phyloP scores from a whole-genome alignment of 1,140 invertebrate species.

The Octopus bimaculoides region DNA sequence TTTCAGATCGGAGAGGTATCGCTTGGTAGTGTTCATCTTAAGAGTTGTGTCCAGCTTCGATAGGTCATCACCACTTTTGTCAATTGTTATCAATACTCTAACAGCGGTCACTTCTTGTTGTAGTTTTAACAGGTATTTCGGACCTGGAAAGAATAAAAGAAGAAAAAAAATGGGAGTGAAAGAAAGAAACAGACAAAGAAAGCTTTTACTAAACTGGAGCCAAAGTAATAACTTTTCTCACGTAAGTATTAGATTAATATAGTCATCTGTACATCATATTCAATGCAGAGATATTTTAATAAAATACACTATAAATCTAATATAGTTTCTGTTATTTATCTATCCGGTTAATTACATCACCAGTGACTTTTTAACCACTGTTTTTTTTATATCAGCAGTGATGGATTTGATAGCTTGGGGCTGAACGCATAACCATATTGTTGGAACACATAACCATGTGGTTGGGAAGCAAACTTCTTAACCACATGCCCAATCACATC shows the following conservation, averaged over 20 bases:
- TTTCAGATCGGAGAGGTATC: slow-evolving; percentile 45
- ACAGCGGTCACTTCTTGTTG: slow-evolving; percentile 49
- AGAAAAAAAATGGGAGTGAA: neutral
- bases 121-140: slow-evolving; percentile 50
- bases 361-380: too few species aligned
- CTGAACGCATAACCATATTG: too few species aligned
- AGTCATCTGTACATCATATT: too few species aligned
- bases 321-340: too few species aligned
- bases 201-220: neutral
- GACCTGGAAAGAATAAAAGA: slow-evolving; percentile 35
- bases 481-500: too few species aligned
- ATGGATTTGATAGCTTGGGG: too few species aligned
- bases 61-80: slow-evolving; percentile 31
- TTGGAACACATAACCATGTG: too few species aligned
- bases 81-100: slow-evolving; percentile 47
- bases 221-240: neutral
- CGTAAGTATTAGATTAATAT: neutral
- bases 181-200: neutral
- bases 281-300: too few species aligned
- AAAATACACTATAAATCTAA: too few species aligned
- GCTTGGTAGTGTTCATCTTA: slow-evolving; percentile 41
- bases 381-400: too few species aligned
- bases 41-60: slow-evolving; percentile 21
- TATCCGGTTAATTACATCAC: too few species aligned
- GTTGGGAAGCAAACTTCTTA: too few species aligned